Percentiles rank a stretch among this genome's conserved stretches.
Conservation (phyloP, 2,113 vertebrate genomes). For the Dipodomys stephensi region DNA sequence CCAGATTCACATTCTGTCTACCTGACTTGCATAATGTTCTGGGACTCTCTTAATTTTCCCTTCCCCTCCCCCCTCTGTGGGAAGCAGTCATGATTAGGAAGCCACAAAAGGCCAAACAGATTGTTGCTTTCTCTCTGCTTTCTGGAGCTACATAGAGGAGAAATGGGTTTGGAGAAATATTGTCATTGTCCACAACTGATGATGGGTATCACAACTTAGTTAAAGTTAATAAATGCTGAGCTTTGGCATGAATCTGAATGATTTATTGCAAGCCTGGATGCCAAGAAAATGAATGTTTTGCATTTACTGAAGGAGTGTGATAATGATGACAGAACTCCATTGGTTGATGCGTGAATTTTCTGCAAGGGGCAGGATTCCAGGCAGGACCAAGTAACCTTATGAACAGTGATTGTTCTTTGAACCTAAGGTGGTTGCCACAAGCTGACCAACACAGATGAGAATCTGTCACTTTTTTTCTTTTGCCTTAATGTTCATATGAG, state of each 20-base stretch:
- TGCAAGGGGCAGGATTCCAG: neutral
- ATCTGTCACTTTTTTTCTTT: conserved; percentile 66
- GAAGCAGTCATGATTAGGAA: conserved; percentile 68
- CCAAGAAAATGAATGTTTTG: conserved; percentile 64
- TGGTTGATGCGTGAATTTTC: conserved; percentile 2
- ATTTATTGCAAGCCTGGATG: conserved; percentile 76
- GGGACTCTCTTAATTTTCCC: conserved; percentile 44
- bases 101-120: conserved; percentile 35
- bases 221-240: conserved; percentile 76
- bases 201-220: conserved; percentile 54
- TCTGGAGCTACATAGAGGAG: conserved; percentile 57
- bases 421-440: conserved; percentile 48
- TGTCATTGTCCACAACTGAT: conserved; percentile 65
- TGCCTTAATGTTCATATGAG: conserved; percentile 82
- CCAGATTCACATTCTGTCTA: conserved; percentile 73
- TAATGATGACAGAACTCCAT: conserved; percentile 65
- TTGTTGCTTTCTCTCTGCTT: conserved; percentile 60
- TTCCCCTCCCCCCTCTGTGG: neutral
- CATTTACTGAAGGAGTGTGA: conserved; percentile 37
- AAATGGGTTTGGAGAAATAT: conserved; percentile 60
- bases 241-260: conserved; percentile 61
- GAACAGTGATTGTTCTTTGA: conserved; percentile 15
- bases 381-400: neutral
- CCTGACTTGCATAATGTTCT: conserved; percentile 82
- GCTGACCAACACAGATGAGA: conserved; percentile 64